These are phyloP conservation scores for Cephus cinctus DNA, from an alignment of 1,140 invertebrate genomes.

Conservation along the genomic window DNA sequence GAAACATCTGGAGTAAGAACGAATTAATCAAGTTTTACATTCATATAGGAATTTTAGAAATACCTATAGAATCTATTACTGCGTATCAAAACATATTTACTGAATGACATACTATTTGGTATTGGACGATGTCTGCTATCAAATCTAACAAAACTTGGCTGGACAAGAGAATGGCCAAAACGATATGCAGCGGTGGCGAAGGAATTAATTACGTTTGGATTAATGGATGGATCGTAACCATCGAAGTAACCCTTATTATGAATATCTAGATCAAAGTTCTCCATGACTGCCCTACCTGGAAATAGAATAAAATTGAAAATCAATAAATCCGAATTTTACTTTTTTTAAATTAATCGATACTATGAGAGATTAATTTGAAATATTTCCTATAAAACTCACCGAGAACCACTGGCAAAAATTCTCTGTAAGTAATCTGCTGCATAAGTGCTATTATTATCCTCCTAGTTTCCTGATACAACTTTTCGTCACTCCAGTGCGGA, in stretches of 20 bases:
- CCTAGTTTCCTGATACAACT: slow-evolving; percentile 82
- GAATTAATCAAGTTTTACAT: slow-evolving; percentile 4
- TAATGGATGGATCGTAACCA: slow-evolving; percentile 76
- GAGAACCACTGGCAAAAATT: slow-evolving; percentile 83
- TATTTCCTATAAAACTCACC: slow-evolving; percentile 50
- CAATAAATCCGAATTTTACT: slow-evolving; percentile 1
- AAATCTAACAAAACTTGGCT: slow-evolving; percentile 70
- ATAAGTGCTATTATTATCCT: slow-evolving; percentile 79
- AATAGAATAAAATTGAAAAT: slow-evolving; percentile 12
- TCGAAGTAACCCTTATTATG: slow-evolving; percentile 64
- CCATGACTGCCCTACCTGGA: slow-evolving; percentile 67
- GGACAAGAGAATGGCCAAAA: slow-evolving; percentile 93
- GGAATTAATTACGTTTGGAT: slow-evolving; percentile 86
- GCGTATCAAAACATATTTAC: slow-evolving; percentile 16
- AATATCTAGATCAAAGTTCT: slow-evolving; percentile 68
- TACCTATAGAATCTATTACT: too few relatives aligned
- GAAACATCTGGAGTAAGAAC: slow-evolving; percentile 64
- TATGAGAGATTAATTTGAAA: slow-evolving; percentile 8
- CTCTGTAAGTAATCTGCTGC: slow-evolving; percentile 86
- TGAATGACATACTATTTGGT: slow-evolving; percentile 62
- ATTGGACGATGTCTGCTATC: slow-evolving; percentile 65
- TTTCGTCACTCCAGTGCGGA: slow-evolving; percentile 84
- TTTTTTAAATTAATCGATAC: slow-evolving; percentile 6
- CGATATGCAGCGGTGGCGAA: slow-evolving; percentile 94
- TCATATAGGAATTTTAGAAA: slow-evolving; percentile 26